Base-by-base conservation (phyloP, 2,113 vertebrate species). In the Sorex fumeus region DNA sequence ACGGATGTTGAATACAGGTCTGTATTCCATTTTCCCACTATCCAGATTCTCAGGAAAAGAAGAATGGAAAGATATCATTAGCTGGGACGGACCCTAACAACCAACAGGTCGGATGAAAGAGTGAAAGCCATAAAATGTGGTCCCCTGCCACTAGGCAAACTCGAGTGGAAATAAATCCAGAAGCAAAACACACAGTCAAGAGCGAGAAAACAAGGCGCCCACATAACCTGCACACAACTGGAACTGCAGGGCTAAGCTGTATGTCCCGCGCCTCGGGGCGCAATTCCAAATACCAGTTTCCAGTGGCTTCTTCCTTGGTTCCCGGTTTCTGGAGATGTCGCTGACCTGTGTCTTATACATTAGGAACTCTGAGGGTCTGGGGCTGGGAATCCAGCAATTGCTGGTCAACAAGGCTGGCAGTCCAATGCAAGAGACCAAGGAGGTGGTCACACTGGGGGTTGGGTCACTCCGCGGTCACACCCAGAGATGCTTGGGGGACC, bases 81-180 rank as follows among this genome's bases (percentile, higher is more conserved):
- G 62, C 36, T 40, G 28, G 60, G 27, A 70, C 23, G 6, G 74
- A 50, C 0, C 47, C 9, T 47, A 57, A 32, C 19, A 82, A 40
- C 8, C 62, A 67, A 82, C 2, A 40, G 25, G 21, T 69, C 36
- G 90, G 32, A 87, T 67, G 27, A 84, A 76, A 79, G 70, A 88
- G 60, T 75, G 80, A 36, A 83, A 93, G 89, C 80, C 72, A 43
- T 25, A 83, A 93, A 89, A 50, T 12, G 62, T 30, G 30, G 82
- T 19, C 47, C 71, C 60, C 62, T 74, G 76, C 53, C 34, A 88
- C 69, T 27, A 30, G 47, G 62, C 27, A 88, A 53, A 85, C 28
- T 34, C 15, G 84, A 71, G 21, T 69, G 7, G 67, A 94, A 95
- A 90, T 69, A 83, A 90, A 85, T 21, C 40, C 40, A 28, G 30